Evolutionary conservation across 2,113 vertebrate species (phyloP).

Genomic region (Petrocephalus microphthalmus): DNA sequence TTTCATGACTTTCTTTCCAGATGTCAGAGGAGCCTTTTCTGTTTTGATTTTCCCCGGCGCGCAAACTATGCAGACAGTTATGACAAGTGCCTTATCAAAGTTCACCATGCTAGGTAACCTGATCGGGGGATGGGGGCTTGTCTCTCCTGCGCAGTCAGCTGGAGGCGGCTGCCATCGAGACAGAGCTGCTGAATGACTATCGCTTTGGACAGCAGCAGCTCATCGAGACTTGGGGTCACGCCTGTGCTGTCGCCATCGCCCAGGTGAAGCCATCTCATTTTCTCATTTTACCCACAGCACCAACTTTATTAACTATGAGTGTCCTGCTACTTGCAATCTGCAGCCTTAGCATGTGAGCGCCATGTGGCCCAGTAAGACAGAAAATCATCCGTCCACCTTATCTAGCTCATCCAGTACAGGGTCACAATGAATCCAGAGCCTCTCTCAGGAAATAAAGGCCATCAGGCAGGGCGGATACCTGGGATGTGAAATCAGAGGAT

Average conservation of each 20-base stretch:
- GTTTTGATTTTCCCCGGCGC: neutral
- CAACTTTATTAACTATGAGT: neutral
- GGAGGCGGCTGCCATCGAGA: conserved; percentile 63
- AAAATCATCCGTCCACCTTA: neutral
- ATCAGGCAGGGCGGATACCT: neutral
- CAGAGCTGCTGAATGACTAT: conserved; percentile 70
- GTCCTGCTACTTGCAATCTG: neutral
- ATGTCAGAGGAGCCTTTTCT: neutral
- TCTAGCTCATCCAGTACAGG: neutral
- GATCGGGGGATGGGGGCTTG: neutral
- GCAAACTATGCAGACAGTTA: neutral
- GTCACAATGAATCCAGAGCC: neutral
- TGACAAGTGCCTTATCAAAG: neutral
- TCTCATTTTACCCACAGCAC: neutral
- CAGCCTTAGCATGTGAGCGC: neutral
- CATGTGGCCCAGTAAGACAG: neutral
- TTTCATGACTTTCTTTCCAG: neutral
- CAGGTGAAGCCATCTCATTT: conserved; percentile 48
- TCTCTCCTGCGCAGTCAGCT: conserved; percentile 46
- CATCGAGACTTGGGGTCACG: conserved; percentile 68
- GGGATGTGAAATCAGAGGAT: neutral
- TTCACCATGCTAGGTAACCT: neutral
- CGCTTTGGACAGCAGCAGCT: conserved; percentile 68
- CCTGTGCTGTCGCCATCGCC: conserved; percentile 65
- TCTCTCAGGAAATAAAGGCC: neutral